Evolutionary conservation across 1,140 invertebrate genomes (phyloP).

Genomic region (Ceratina australensis): DNA sequence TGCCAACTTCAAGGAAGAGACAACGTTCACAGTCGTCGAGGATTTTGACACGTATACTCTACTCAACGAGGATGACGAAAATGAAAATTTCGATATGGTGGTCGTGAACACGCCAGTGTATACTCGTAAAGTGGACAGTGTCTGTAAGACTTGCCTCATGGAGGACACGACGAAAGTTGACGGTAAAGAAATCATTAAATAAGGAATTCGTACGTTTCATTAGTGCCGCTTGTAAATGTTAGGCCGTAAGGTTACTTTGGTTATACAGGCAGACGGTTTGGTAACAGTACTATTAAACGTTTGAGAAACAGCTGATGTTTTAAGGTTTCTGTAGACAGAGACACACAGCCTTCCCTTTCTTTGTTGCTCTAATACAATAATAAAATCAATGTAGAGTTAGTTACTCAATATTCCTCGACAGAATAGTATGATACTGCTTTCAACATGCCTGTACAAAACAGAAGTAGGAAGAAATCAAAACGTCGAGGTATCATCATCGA

Average conservation of each 20-base stretch:
- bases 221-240: neutral
- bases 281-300: neutral
- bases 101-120: no score
- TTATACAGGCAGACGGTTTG: neutral
- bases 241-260: neutral
- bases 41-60: neutral
- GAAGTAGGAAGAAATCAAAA: conserved; percentile 62
- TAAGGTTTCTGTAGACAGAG: conserved; percentile 64
- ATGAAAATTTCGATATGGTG: no score
- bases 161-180: conserved; percentile 15
- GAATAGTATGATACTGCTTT: conserved; percentile 29
- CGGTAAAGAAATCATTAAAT: neutral
- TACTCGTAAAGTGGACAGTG: no score
- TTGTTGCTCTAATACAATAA: conserved; percentile 62
- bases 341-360: conserved; percentile 19
- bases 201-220: neutral
- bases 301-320: conserved; percentile 40
- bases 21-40: no score
- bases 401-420: conserved; percentile 37
- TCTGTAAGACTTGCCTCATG: no score
- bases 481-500: conserved; percentile 54
- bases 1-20: neutral
- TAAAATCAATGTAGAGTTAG: conserved; percentile 52
- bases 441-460: conserved; percentile 62
- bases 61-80: conserved; percentile 1